These are phyloP conservation scores for Microtus montanus DNA, from an alignment of 2,113 vertebrate genomes.

Conservation along the genomic window DNA sequence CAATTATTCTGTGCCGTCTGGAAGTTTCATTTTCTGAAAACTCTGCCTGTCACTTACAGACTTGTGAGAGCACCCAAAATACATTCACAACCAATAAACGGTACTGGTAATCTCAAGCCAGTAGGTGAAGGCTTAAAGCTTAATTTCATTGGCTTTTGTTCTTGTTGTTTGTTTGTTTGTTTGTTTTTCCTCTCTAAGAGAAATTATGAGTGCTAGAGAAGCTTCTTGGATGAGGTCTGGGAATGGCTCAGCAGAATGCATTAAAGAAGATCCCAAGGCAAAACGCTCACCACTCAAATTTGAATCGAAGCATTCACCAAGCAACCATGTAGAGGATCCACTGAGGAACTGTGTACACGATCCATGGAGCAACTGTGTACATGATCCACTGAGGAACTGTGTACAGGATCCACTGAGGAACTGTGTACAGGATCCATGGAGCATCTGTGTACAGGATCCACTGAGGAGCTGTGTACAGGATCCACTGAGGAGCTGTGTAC, in stretches of 20 bases:
- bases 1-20: slow-evolving; percentile 22
- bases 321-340: background rate
- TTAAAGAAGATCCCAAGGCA: background rate
- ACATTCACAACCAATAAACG: background rate
- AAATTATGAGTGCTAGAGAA: slow-evolving; percentile 10
- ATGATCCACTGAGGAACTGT: background rate
- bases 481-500: background rate
- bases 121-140: background rate
- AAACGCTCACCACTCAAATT: background rate
- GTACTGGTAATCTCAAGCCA: background rate
- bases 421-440: background rate
- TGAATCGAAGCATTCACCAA: background rate
- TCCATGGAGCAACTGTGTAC: background rate
- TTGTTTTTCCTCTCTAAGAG: background rate
- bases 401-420: background rate
- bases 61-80: too few species aligned
- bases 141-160: background rate
- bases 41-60: background rate
- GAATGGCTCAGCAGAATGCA: background rate
- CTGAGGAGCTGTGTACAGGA: background rate
- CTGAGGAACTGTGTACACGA: background rate
- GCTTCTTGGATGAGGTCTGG: background rate
- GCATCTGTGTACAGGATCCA: background rate
- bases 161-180: background rate
- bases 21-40: background rate